A percentile compares a stretch with the other conserved stretches of the same genome.
These are phyloP conservation scores for Synergus itoensis DNA, from an alignment of 2,888 invertebrate genomes.

Conservation along the genomic window DNA sequence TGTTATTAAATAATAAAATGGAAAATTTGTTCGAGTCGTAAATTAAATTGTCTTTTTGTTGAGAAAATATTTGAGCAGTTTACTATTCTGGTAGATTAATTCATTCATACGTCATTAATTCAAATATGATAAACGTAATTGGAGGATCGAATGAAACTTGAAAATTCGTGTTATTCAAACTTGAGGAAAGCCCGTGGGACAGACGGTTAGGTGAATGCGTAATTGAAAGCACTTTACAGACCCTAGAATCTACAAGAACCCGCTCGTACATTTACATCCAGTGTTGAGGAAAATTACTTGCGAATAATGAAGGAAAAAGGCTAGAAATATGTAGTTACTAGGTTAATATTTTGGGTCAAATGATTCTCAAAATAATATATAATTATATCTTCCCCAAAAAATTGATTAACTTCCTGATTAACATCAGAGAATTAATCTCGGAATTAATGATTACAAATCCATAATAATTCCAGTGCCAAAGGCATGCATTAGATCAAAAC, in stretches of 20 bases:
- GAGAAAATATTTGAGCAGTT: not conserved
- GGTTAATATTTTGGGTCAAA: not conserved
- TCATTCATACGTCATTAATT: not conserved
- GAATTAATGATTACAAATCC: not conserved
- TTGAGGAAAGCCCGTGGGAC: slow-evolving; percentile 67
- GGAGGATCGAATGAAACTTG: slow-evolving; percentile 65
- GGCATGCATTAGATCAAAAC: slow-evolving; percentile 8
- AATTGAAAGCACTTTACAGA: slow-evolving; percentile 74
- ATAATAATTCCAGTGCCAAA: not conserved
- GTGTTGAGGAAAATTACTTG: slow-evolving; percentile 73
- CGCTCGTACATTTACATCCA: slow-evolving; percentile 72
- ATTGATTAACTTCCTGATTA: not conserved
- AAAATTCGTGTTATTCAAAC: slow-evolving; percentile 68
- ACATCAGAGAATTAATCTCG: too few relatives aligned
- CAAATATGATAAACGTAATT: slow-evolving; percentile 40
- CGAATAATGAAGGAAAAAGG: slow-evolving; percentile 69
- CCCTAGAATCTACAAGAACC: slow-evolving; percentile 64
- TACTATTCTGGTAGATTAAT: not conserved
- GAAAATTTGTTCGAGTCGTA: not conserved
- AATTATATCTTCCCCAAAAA: not conserved
- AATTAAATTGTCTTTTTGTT: not conserved
- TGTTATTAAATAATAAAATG: not conserved
- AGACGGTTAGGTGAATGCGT: slow-evolving; percentile 68
- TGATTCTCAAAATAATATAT: not conserved
- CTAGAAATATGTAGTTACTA: not conserved